A percentile compares a stretch with the other conserved stretches of the same genome.
Evolutionary conservation across 1,140 invertebrate genomes (phyloP).

Genomic region (Ceratitis capitata): DNA sequence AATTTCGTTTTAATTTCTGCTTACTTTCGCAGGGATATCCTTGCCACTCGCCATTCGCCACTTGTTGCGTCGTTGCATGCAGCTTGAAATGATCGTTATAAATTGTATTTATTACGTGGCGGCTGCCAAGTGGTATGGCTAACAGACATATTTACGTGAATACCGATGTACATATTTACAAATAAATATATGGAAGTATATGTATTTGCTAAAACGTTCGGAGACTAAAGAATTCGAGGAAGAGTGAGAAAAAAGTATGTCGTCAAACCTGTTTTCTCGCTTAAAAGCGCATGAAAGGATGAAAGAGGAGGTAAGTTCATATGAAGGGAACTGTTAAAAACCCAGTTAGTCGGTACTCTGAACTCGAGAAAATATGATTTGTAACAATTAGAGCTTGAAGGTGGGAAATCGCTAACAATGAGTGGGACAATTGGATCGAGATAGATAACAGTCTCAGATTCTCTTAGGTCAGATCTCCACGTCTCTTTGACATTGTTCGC

Average conservation of each 20-base stretch:
- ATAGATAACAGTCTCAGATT: too few relatives aligned
- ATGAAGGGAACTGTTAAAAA: too few relatives aligned
- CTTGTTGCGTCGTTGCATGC: background rate
- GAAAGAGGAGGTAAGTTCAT: background rate
- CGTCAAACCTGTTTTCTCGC: too few relatives aligned
- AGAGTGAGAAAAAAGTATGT: background rate
- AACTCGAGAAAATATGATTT: too few relatives aligned
- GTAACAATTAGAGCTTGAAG: too few relatives aligned
- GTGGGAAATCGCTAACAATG: too few relatives aligned
- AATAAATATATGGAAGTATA: background rate
- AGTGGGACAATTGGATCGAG: too few relatives aligned
- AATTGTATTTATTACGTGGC: constrained; percentile 14
- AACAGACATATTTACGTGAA: background rate
- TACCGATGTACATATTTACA: background rate
- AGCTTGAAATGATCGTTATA: constrained; percentile 21
- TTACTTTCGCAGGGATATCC: background rate
- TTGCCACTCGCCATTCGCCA: constrained; percentile 3
- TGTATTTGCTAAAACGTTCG: background rate
- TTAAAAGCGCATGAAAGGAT: too few relatives aligned
- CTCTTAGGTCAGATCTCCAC: too few relatives aligned
- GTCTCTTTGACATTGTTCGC: too few relatives aligned
- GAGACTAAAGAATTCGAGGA: background rate
- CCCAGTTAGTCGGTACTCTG: too few relatives aligned
- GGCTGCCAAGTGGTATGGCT: background rate
- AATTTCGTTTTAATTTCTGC: background rate